Conservation (phyloP, 2,113 vertebrate genomes). For the Phalacrocorax carbo region DNA sequence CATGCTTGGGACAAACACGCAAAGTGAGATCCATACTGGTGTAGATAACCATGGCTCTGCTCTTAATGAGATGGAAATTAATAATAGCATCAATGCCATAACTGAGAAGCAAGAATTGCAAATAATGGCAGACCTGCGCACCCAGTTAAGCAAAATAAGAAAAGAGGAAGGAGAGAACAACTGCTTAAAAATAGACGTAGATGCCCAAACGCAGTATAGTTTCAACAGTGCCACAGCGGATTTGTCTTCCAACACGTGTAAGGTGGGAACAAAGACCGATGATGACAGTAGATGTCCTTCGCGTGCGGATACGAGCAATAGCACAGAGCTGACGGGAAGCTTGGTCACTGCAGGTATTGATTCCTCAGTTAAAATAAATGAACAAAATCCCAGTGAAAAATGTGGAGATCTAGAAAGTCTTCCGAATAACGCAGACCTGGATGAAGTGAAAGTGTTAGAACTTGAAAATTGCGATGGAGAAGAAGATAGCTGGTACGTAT, state of each 20-base stretch:
- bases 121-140: constrained; percentile 57
- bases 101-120: constrained; percentile 43
- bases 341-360: constrained; percentile 28
- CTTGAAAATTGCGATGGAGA: constrained; percentile 80
- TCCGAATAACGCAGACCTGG: constrained; percentile 65
- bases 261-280: constrained; percentile 31
- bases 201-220: constrained; percentile 44
- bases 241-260: constrained; percentile 34
- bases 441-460: constrained; percentile 86
- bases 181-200: constrained; percentile 37
- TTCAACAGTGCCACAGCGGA: constrained; percentile 45
- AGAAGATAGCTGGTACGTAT: constrained; percentile 87
- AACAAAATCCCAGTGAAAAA: constrained; percentile 15
- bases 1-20: constrained; percentile 33
- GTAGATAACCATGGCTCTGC: constrained; percentile 60
- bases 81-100: constrained; percentile 53
- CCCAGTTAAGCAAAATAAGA: constrained; percentile 50
- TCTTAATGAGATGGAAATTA: constrained; percentile 47
- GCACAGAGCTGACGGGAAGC: background rate
- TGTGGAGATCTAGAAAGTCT: constrained; percentile 56
- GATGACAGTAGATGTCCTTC: constrained; percentile 6
- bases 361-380: background rate
- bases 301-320: constrained; percentile 4
- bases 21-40: constrained; percentile 7
- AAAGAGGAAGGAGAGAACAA: constrained; percentile 62